Conservation (phyloP, 2,888 invertebrate genomes). For the Dioctria rufipes region DNA sequence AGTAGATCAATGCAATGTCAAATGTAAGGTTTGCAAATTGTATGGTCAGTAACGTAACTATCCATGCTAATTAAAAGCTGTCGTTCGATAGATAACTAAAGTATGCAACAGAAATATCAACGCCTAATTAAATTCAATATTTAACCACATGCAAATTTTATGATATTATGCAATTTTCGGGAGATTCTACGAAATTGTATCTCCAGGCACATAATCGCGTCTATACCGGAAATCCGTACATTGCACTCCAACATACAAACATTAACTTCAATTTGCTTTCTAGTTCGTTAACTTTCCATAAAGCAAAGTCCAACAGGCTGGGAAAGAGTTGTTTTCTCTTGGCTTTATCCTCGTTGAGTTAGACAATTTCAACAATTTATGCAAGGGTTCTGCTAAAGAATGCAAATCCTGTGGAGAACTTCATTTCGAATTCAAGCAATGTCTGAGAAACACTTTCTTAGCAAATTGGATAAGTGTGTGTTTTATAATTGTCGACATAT, state of each 20-base stretch:
- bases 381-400: conserved; percentile 8
- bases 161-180: conserved; percentile 38
- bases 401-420: conserved; percentile 11
- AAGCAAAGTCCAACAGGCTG: conserved; percentile 34
- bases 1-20: no score
- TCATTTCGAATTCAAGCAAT: conserved; percentile 10
- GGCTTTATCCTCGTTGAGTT: neutral
- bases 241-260: conserved; percentile 20
- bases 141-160: conserved; percentile 6
- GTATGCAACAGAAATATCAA: neutral
- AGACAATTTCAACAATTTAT: conserved; percentile 13
- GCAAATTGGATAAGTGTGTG: conserved; percentile 9
- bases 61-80: no score
- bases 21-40: no score
- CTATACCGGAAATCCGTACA: conserved; percentile 19
- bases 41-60: no score
- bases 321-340: conserved; percentile 45
- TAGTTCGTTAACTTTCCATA: conserved; percentile 50
- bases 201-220: conserved; percentile 36
- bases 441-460: conserved; percentile 20
- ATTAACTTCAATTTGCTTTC: conserved; percentile 53
- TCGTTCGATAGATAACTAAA: no score
- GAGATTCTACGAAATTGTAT: conserved; percentile 18
- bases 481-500: neutral
- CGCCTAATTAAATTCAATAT: conserved; percentile 21